Conservation (phyloP, 2,888 invertebrate genomes). For the Shargacucullia verbasci region DNA sequence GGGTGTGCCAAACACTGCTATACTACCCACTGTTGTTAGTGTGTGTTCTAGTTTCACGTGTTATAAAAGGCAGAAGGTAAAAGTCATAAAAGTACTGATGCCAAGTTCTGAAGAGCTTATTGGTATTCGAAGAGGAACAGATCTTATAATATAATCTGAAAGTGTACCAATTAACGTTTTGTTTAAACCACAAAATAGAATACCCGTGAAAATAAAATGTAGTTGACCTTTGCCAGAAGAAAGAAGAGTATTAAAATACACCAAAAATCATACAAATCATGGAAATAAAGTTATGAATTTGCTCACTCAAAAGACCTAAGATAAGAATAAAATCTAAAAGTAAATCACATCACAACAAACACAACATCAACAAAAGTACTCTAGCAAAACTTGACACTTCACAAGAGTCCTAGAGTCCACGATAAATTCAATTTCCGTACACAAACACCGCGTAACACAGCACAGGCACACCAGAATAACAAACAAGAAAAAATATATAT, state of each 20-base stretch:
- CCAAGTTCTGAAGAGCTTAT: too few relatives aligned
- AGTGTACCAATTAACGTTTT: too few relatives aligned
- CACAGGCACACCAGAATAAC: conserved; percentile 29
- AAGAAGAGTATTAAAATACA: too few relatives aligned
- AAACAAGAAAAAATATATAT: conserved; percentile 27
- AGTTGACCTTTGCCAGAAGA: too few relatives aligned
- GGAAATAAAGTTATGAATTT: conserved; percentile 27
- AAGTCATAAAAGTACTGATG: too few relatives aligned
- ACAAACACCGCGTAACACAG: conserved; percentile 44
- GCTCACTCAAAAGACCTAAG: conserved; percentile 3
- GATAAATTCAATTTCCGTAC: conserved; percentile 49
- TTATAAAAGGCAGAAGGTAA: neutral
- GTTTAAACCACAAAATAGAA: too few relatives aligned
- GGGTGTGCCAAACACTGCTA: conserved; percentile 32
- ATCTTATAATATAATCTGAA: too few relatives aligned
- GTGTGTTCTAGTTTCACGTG: conserved; percentile 8
- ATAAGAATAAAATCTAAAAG: conserved; percentile 21
- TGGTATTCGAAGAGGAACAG: too few relatives aligned
- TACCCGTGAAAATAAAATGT: too few relatives aligned
- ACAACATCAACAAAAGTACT: conserved; percentile 19
- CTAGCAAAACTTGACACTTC: conserved; percentile 31
- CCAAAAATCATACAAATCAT: too few relatives aligned
- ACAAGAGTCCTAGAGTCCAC: conserved; percentile 24
- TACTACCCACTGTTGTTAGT: neutral
- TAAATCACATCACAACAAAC: conserved; percentile 12